Conservation (phyloP, 2,888 invertebrate genomes). For the Gastrophysa polygoni region DNA sequence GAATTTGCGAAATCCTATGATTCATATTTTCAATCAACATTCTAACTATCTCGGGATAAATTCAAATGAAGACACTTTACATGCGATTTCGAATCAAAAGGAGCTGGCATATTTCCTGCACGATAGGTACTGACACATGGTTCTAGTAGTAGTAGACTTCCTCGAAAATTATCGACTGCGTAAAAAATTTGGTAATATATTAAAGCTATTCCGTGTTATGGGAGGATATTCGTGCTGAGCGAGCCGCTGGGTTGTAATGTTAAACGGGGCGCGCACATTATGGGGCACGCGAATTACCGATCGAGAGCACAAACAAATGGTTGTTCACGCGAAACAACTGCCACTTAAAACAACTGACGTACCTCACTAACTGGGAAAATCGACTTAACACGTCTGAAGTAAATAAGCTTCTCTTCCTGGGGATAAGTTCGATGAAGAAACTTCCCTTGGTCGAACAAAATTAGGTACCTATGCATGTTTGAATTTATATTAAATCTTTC, state of each 20-base stretch:
- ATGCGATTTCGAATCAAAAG: background rate
- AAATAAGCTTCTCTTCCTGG: background rate
- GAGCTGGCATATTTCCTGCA: background rate
- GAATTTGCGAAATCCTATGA: no score
- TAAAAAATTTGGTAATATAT: constrained; percentile 47
- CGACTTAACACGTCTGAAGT: constrained; percentile 29
- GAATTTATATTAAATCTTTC: no score
- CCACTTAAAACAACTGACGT: constrained; percentile 57
- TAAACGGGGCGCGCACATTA: constrained; percentile 57
- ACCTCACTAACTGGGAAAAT: constrained; percentile 45
- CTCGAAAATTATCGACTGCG: constrained; percentile 52
- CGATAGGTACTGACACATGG: constrained; percentile 21
- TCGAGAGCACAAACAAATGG: constrained; percentile 60
- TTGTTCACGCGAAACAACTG: constrained; percentile 60
- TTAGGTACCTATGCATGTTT: no score
- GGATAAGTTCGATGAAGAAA: no score
- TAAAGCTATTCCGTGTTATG: constrained; percentile 54
- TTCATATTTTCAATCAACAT: no score
- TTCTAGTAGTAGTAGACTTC: constrained; percentile 39
- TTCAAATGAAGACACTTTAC: no score
- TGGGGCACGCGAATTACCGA: constrained; percentile 59
- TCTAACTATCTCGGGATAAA: no score
- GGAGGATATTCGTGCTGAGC: constrained; percentile 52
- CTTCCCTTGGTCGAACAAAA: no score
- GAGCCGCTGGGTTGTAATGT: constrained; percentile 55